Evolutionary conservation across 2,797 vertebrate genomes (phyloP).

Genomic region (Balearica regulorum): DNA sequence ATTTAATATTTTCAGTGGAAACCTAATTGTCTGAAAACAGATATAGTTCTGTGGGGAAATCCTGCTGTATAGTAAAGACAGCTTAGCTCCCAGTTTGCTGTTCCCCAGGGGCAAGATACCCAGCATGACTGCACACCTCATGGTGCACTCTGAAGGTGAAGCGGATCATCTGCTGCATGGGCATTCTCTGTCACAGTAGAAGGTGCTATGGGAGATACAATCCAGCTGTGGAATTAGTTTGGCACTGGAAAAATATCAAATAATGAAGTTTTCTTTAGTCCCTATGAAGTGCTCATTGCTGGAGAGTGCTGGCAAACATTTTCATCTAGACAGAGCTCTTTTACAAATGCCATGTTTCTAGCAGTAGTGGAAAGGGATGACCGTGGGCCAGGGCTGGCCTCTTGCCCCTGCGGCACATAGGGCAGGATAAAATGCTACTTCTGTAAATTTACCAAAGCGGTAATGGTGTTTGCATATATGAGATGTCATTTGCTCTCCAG

Average conservation of each 20-base stretch:
- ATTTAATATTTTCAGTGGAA: not conserved
- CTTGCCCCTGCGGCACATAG: not conserved
- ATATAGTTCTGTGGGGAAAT: not conserved
- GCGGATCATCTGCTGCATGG: not conserved
- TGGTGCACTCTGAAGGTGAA: not conserved
- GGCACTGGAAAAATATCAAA: not conserved
- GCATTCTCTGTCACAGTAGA: not conserved
- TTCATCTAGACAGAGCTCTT: not conserved
- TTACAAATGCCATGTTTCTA: not conserved
- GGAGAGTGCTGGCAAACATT: not conserved
- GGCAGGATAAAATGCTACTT: not conserved
- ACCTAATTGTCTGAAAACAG: not conserved
- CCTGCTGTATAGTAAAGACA: not conserved
- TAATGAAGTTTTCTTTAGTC: not conserved
- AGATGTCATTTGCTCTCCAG: not conserved
- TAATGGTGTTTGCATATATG: accelerated
- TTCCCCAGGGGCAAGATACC: not conserved
- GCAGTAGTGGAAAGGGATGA: not conserved
- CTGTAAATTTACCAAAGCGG: not conserved
- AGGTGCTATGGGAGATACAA: not conserved
- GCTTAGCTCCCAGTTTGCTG: not conserved
- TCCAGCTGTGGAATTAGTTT: not conserved
- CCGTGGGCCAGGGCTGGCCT: not conserved
- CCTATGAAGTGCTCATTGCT: not conserved
- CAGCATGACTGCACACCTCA: accelerated